phyloP scores from a whole-genome alignment of 2,113 vertebrate species.

The Dunckerocampus dactyliophorus region DNA sequence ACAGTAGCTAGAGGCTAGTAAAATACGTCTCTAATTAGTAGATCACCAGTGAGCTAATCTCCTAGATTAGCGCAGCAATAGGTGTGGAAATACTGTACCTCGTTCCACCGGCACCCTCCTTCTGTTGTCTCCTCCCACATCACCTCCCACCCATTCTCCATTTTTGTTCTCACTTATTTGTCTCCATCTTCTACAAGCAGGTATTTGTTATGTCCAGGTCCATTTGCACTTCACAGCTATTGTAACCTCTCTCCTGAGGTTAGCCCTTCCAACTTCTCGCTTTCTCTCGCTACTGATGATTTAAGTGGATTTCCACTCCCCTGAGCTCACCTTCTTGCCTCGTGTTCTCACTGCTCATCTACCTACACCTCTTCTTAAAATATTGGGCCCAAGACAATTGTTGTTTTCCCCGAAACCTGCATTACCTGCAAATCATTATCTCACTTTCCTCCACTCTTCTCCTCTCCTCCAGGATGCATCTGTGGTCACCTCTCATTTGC shows the following conservation, averaged over 20 bases:
- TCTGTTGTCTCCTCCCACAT: not conserved
- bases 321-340: slow-evolving; percentile 7
- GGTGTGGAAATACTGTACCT: slow-evolving; percentile 10
- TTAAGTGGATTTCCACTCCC: slow-evolving; percentile 24
- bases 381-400: slow-evolving; percentile 1
- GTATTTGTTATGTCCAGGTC: slow-evolving; percentile 36
- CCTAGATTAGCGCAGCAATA: slow-evolving; percentile 10
- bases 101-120: not conserved
- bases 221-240: slow-evolving; percentile 23
- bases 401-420: slow-evolving; percentile 1
- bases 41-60: slow-evolving; percentile 16
- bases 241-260: slow-evolving; percentile 23
- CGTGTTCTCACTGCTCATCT: slow-evolving; percentile 11
- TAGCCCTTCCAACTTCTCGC: not conserved
- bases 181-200: slow-evolving; percentile 22
- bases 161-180: slow-evolving; percentile 30
- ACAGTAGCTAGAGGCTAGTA: slow-evolving; percentile 4
- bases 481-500: slow-evolving; percentile 16
- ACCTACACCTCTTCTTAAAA: not conserved
- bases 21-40: slow-evolving; percentile 14
- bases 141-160: not conserved
- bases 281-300: slow-evolving; percentile 8
- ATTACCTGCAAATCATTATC: slow-evolving; percentile 14
- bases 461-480: not conserved
- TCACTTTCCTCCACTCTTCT: not conserved